Conservation (phyloP, 2,113 vertebrate genomes). For the Chionodraco myersi region DNA sequence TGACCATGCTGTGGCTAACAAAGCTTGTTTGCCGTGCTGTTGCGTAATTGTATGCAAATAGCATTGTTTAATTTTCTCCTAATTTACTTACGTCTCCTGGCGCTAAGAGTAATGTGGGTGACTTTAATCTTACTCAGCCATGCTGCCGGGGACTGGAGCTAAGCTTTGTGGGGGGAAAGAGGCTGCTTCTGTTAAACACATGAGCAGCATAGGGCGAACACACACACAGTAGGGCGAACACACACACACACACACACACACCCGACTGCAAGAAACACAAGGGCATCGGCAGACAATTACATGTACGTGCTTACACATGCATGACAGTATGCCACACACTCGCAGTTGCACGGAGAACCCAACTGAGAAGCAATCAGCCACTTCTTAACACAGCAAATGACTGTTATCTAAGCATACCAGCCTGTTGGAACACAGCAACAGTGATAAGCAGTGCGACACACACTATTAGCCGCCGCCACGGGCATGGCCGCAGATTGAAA, state of each 20-base stretch:
- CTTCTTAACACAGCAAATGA: constrained; percentile 75
- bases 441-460: constrained; percentile 70
- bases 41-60: constrained; percentile 76
- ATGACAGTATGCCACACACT: constrained; percentile 37
- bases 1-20: constrained; percentile 60
- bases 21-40: constrained; percentile 37
- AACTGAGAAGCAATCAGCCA: constrained; percentile 66
- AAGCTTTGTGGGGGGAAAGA: constrained; percentile 37
- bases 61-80: constrained; percentile 75
- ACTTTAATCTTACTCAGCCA: constrained; percentile 72
- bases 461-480: constrained; percentile 58
- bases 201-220: constrained; percentile 10
- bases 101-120: constrained; percentile 57
- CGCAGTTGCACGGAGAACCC: constrained; percentile 20
- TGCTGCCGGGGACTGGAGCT: constrained; percentile 48
- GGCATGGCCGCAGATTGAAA: constrained; percentile 54
- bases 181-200: constrained; percentile 28
- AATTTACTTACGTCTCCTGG: constrained; percentile 68
- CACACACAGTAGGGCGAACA: not conserved
- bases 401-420: constrained; percentile 77
- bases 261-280: constrained; percentile 12
- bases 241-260: not conserved
- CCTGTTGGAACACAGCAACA: constrained; percentile 70
- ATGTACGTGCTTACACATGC: constrained; percentile 42
- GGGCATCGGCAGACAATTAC: constrained; percentile 26